Evolutionary conservation across 2,797 vertebrate genomes (phyloP).

Genomic region (Cossypha heuglini): DNA sequence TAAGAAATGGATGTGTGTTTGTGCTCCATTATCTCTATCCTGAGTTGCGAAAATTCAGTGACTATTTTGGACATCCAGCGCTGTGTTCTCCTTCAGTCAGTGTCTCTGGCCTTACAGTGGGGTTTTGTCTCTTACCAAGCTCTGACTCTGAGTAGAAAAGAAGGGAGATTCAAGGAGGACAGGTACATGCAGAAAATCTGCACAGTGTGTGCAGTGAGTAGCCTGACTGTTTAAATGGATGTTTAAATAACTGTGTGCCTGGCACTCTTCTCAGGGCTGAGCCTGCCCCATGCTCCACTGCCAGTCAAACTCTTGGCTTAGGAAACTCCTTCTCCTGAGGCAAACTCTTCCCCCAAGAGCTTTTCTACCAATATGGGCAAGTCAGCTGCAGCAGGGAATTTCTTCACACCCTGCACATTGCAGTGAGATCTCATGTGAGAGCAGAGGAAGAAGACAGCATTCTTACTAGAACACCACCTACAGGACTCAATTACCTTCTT

Average conservation of each 20-base stretch:
- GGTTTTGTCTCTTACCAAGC: background rate
- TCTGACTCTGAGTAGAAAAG: background rate
- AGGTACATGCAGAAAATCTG: background rate
- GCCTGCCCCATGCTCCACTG: accelerated
- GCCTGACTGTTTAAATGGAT: background rate
- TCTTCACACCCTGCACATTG: background rate
- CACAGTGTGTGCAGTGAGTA: background rate
- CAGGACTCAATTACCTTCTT: background rate
- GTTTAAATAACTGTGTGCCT: background rate
- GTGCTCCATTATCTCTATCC: background rate
- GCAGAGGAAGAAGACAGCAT: background rate
- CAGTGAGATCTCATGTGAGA: background rate
- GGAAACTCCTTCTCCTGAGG: background rate
- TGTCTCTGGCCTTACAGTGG: background rate
- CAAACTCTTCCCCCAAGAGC: background rate
- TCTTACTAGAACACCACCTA: background rate
- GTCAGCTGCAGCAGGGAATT: background rate
- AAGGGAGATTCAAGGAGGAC: background rate
- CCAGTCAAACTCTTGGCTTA: background rate
- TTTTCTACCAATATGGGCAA: background rate
- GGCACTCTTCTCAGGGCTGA: background rate
- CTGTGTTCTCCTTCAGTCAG: background rate
- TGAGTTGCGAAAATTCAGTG: background rate
- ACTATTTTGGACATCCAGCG: background rate
- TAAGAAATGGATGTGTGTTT: background rate